Conservation (phyloP, 2,888 invertebrate species). For the Muscina levida region DNA sequence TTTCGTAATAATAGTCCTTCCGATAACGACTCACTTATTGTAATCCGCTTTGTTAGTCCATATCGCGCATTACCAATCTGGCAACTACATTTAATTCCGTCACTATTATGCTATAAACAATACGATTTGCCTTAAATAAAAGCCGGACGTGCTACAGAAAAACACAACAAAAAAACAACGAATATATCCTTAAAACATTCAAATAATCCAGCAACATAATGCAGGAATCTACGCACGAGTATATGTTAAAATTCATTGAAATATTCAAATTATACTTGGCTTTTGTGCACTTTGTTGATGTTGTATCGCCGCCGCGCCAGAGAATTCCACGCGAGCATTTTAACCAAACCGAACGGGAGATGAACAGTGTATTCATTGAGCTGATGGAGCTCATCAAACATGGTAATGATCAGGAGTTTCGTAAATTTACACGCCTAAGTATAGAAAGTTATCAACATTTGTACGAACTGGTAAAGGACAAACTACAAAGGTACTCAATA, state of each 20-base stretch:
- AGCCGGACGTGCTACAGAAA: too few relatives aligned
- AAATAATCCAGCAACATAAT: too few relatives aligned
- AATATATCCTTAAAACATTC: too few relatives aligned
- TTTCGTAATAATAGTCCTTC: too few relatives aligned
- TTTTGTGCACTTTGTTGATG: conserved; percentile 57
- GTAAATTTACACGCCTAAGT: conserved; percentile 56
- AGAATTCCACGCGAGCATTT: conserved; percentile 54
- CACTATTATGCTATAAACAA: too few relatives aligned
- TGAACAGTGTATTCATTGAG: conserved; percentile 53
- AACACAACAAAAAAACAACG: too few relatives aligned
- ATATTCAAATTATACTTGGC: conserved; percentile 59
- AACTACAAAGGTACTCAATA: conserved; percentile 51
- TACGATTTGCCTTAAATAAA: too few relatives aligned
- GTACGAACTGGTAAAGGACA: conserved; percentile 46
- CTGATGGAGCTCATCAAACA: conserved; percentile 45
- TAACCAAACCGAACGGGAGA: conserved; percentile 57
- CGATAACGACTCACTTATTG: too few relatives aligned
- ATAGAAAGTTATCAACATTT: conserved; percentile 51
- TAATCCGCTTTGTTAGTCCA: too few relatives aligned
- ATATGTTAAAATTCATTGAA: conserved; percentile 54
- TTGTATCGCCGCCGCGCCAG: conserved; percentile 40
- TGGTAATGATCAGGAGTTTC: conserved; percentile 58
- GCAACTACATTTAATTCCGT: too few relatives aligned
- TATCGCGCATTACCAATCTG: too few relatives aligned
- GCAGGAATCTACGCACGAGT: conserved; percentile 45